phyloP scores from a whole-genome alignment of 2,113 vertebrate genomes.

The Sylvietta virens region DNA sequence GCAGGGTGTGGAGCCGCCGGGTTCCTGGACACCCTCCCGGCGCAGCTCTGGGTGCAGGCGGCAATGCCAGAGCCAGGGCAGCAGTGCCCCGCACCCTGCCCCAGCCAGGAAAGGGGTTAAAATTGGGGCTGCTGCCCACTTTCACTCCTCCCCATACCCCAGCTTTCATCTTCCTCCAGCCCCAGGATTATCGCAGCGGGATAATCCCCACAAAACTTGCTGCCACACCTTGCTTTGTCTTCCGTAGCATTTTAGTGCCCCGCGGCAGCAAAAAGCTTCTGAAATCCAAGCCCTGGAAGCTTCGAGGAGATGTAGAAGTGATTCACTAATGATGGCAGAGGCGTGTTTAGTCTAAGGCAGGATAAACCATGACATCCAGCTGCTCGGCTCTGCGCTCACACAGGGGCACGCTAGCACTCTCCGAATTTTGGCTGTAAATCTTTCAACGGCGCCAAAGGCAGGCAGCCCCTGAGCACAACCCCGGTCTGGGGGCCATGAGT shows the following conservation, averaged over 20 bases:
- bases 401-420: neutral
- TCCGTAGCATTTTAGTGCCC: neutral
- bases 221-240: constrained; percentile 58
- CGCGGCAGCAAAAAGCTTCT: neutral
- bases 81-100: neutral
- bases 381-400: accelerated
- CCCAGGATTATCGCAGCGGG: neutral
- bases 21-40: neutral
- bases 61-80: neutral
- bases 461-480: neutral
- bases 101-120: neutral
- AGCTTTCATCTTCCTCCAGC: neutral
- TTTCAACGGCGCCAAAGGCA: neutral
- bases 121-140: neutral
- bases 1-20: neutral
- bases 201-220: constrained; percentile 17
- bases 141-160: neutral
- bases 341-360: constrained; percentile 12
- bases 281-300: constrained; percentile 40
- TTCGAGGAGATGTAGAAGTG: constrained; percentile 12
- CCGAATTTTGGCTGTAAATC: neutral
- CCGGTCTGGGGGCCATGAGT: neutral
- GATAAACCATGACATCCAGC: neutral
- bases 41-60: neutral
- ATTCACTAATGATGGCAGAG: constrained; percentile 21